Evolutionary conservation across 2,797 vertebrate species (phyloP).

Genomic region (Pseudochirops cupreus): DNA sequence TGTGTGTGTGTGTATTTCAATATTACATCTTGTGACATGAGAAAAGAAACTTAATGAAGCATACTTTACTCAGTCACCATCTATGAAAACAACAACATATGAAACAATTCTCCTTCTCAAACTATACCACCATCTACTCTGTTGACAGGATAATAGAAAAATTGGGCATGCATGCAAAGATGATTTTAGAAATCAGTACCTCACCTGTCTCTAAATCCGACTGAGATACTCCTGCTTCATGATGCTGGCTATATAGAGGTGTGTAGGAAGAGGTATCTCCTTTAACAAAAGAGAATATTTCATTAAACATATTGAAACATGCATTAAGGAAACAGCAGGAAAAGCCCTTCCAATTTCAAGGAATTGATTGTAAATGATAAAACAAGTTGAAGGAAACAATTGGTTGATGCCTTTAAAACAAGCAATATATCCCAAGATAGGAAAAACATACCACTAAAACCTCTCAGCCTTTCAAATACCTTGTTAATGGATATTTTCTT

Average conservation of each 20-base stretch:
- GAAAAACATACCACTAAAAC: background rate
- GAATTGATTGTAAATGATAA: background rate
- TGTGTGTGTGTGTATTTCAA: background rate
- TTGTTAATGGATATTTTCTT: background rate
- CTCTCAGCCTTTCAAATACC: background rate
- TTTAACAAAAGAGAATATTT: conserved; percentile 76
- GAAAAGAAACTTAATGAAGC: background rate
- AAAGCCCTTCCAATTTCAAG: background rate
- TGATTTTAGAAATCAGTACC: conserved; percentile 43
- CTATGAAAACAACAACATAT: background rate
- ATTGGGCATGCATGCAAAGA: background rate
- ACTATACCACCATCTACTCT: background rate
- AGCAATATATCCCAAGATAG: background rate
- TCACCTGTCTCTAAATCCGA: conserved; percentile 88
- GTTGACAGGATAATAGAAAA: background rate
- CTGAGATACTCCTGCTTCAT: conserved; percentile 84
- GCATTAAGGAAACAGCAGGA: background rate
- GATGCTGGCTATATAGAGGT: conserved; percentile 82
- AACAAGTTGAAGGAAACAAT: background rate
- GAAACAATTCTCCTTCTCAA: background rate
- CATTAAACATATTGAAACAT: conserved; percentile 15
- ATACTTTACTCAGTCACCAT: accelerated
- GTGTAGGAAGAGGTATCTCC: conserved; percentile 85
- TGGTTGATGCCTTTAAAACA: background rate
- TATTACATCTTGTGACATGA: background rate